Base-by-base conservation (phyloP, 2,797 vertebrate genomes). In the Antennarius maculatus region DNA sequence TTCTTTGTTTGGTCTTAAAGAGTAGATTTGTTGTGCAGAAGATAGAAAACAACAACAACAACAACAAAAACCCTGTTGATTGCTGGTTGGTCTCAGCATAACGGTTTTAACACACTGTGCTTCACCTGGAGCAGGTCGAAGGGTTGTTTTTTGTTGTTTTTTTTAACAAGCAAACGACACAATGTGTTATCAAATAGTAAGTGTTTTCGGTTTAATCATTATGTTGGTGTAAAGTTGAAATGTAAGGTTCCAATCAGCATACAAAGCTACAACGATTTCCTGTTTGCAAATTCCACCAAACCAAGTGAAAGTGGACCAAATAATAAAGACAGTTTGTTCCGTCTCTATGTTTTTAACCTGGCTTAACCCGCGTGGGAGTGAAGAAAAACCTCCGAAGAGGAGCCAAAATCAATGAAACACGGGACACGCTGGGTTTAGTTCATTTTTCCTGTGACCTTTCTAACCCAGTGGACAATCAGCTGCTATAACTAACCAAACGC, bases 391-490 rank as follows among this genome's bases (percentile, higher is more conserved):
- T 43, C 66, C 80, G 84, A 79, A 47, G 54, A 23, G 65, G 66
- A 86, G 74, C 77, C 72, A 68, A 28, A 81, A 82, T 87, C 78
- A 52, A 84, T 88, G 49, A 76, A 79, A 82, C 81, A 73, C 52
- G 41, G 48, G 63, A 80, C 39, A n/a, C 49, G 46, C 71, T 61
- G 64, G 83, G 76, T 84, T 68, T 72, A 59, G 80, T 59, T 84
- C 58, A 84, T 85, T 84, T 87, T 79, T 80, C 74, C 53, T 62
- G 77, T 85, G 84, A 87, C 71, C 79, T 84, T 77, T 86, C 46
- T 6, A 53, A 71, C 77, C 73, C 56, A 51, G 60, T 57, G 54
- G 62, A 67, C 64, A 51, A 53, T 69, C 61, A 54, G 65, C 74
- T 76, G 69, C 57, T 18, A 48, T 23, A 23, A 23, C 34, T 34